phyloP scores from a whole-genome alignment of 2,113 vertebrate genomes.

The Noturus placidus region DNA sequence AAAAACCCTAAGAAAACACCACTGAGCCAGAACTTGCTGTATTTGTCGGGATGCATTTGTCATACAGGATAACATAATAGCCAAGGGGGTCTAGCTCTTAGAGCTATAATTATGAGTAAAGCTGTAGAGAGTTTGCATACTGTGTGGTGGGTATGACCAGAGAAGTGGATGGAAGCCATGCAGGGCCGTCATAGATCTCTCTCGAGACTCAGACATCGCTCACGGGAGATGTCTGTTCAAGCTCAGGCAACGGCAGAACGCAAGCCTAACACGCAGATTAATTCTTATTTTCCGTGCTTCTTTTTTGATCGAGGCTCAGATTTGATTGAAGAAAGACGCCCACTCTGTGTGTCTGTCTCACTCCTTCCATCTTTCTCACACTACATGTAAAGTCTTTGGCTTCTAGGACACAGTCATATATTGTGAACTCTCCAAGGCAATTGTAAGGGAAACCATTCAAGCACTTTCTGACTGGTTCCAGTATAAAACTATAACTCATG shows the following conservation, averaged over 20 bases:
- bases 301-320: constrained; percentile 42
- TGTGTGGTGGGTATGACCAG: constrained; percentile 67
- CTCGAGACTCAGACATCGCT: constrained; percentile 39
- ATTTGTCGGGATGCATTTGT: constrained; percentile 57
- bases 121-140: constrained; percentile 54
- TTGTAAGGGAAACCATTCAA: constrained; percentile 11
- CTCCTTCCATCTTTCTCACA: constrained; percentile 13
- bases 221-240: constrained; percentile 72
- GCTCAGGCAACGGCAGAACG: constrained; percentile 66
- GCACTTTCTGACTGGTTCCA: constrained; percentile 25
- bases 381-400: constrained; percentile 23
- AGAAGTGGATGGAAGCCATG: constrained; percentile 43
- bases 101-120: constrained; percentile 64
- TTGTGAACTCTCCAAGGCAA: constrained; percentile 36
- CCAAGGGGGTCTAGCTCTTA: constrained; percentile 65
- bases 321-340: constrained; percentile 59
- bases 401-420: constrained; percentile 21
- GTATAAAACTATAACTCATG: constrained; percentile 31
- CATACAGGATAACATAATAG: constrained; percentile 63
- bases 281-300: constrained; percentile 50
- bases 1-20: not conserved
- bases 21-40: constrained; percentile 33
- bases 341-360: not conserved
- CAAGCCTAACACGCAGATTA: constrained; percentile 55
- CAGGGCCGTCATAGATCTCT: not conserved